Evolutionary conservation across 2,888 invertebrate species (phyloP).

Genomic region (Cerastoderma edule): DNA sequence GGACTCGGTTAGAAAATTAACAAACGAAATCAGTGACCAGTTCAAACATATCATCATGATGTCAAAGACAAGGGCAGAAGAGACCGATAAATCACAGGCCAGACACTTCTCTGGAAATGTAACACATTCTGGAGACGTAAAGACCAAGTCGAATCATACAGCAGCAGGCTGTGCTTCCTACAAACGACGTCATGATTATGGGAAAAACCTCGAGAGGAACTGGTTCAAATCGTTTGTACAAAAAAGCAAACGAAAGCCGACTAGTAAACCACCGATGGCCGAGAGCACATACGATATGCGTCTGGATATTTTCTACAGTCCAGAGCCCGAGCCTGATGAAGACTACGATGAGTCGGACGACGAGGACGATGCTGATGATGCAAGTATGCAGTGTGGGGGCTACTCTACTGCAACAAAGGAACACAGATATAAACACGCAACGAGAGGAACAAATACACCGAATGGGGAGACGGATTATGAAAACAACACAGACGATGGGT

Average conservation of each 20-base stretch:
- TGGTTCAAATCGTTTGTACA: constrained; percentile 56
- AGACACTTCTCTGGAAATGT: constrained; percentile 15
- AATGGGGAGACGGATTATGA: constrained; percentile 28
- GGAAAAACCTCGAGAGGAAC: constrained; percentile 62
- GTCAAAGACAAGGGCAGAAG: neutral
- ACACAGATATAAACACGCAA: constrained; percentile 3
- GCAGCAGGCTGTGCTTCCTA: constrained; percentile 7
- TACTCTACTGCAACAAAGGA: constrained; percentile 48
- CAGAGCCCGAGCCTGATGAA: constrained; percentile 51
- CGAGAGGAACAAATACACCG: neutral
- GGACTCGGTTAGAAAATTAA: constrained; percentile 28
- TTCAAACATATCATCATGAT: constrained; percentile 29
- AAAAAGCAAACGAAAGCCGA: constrained; percentile 38
- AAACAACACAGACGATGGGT: constrained; percentile 36
- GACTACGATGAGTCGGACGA: constrained; percentile 31
- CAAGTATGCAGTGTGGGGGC: constrained; percentile 46
- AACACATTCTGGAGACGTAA: neutral
- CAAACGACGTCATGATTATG: constrained; percentile 56
- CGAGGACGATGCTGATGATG: constrained; percentile 29
- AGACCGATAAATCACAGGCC: constrained; percentile 2
- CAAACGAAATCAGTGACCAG: constrained; percentile 49
- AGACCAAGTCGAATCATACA: neutral
- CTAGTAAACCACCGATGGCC: neutral
- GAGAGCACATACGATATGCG: constrained; percentile 38
- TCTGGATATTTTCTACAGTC: constrained; percentile 63